A percentile compares a stretch with the other conserved stretches of the same genome.
These are phyloP conservation scores for Linnaemya vulpina DNA, from an alignment of 2,888 invertebrate species.

Conservation along the genomic window DNA sequence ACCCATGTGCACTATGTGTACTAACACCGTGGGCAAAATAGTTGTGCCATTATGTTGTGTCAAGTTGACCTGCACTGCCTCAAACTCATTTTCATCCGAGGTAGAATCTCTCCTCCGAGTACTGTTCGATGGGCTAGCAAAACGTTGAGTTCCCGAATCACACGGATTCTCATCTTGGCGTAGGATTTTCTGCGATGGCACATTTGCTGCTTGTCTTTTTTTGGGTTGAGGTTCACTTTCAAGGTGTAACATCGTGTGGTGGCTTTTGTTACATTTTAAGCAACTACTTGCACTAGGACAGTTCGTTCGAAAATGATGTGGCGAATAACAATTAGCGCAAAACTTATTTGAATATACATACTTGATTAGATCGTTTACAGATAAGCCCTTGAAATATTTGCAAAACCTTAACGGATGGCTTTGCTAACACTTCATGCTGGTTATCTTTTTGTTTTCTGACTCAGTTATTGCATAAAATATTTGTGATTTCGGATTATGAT, in stretches of 20 bases:
- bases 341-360: constrained; percentile 15
- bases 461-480: background rate
- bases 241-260: background rate
- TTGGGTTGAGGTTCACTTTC: background rate
- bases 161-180: background rate
- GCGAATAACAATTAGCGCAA: constrained; percentile 30
- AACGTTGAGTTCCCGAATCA: background rate
- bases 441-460: background rate
- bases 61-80: background rate
- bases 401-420: constrained; percentile 16
- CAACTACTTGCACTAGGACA: constrained; percentile 10
- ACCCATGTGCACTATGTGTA: constrained; percentile 6
- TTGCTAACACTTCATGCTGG: constrained; percentile 26
- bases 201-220: background rate
- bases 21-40: background rate
- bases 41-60: background rate
- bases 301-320: constrained; percentile 24
- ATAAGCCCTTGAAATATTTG: constrained; percentile 35
- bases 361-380: constrained; percentile 12
- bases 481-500: background rate
- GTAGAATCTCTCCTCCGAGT: no score
- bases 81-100: no score
- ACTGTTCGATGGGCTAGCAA: background rate
- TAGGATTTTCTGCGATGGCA: background rate
- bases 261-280: background rate